Evolutionary conservation across 2,797 vertebrate genomes (phyloP).

Genomic region (Smutsia gigantea): DNA sequence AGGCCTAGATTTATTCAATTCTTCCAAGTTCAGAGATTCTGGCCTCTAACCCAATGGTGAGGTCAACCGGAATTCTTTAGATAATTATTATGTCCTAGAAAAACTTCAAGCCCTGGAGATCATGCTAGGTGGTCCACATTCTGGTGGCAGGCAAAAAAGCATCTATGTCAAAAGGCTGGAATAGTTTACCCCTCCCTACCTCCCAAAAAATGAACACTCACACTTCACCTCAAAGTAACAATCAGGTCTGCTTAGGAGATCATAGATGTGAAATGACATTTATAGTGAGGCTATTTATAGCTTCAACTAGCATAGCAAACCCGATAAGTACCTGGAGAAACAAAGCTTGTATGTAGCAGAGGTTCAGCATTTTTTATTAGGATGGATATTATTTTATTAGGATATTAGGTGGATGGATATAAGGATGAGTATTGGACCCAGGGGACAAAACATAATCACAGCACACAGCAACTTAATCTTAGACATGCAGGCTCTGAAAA

Average conservation of each 20-base stretch:
- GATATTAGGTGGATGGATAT: neutral
- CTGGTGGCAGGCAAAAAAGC: neutral
- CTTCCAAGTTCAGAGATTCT: neutral
- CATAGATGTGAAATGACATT: neutral
- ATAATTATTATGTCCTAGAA: conserved; percentile 17
- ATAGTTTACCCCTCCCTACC: neutral
- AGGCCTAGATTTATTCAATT: neutral
- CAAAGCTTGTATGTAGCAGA: neutral
- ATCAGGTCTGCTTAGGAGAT: neutral
- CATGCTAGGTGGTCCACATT: neutral
- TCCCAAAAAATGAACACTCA: neutral
- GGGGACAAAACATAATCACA: neutral
- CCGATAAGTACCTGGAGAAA: neutral
- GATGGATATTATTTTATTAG: neutral
- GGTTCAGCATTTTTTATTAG: neutral
- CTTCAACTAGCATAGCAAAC: neutral
- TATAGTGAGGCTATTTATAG: neutral
- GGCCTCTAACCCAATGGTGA: neutral
- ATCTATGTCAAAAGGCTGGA: neutral
- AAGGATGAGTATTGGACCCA: neutral
- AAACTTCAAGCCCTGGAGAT: neutral
- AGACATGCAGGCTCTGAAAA: neutral
- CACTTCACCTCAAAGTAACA: neutral
- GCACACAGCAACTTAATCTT: neutral
- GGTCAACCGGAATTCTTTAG: neutral